A percentile compares a stretch with the other conserved stretches of the same genome.
Conservation (phyloP, 2,797 vertebrate genomes). For the Argyrosomus regius region DNA sequence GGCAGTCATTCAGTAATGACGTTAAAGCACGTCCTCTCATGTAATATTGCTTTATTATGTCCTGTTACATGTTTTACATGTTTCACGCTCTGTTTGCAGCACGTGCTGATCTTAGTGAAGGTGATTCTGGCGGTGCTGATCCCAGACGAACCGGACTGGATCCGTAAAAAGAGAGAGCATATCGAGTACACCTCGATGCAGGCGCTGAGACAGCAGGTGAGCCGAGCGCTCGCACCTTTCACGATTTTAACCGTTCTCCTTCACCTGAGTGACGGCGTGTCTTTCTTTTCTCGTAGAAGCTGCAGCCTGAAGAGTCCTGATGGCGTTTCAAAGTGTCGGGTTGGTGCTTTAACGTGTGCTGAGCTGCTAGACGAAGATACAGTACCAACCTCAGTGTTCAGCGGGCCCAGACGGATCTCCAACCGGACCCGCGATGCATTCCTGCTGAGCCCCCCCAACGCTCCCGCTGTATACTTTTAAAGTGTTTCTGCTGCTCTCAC, state of each 20-base stretch:
- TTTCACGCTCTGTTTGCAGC: conserved; percentile 71
- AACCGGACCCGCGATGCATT: neutral
- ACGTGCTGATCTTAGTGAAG: conserved; percentile 84
- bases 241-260: neutral
- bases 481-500: conserved; percentile 32
- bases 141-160: conserved; percentile 87
- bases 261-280: neutral
- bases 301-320: conserved; percentile 47
- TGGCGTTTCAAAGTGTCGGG: conserved; percentile 18
- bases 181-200: conserved; percentile 85
- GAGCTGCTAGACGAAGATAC: conserved; percentile 7
- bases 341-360: conserved; percentile 20
- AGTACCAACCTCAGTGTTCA: conserved; percentile 26
- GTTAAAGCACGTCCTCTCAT: too few relatives aligned
- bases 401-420: conserved; percentile 7
- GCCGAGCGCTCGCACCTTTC: neutral
- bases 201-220: conserved; percentile 84
- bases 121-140: conserved; percentile 83
- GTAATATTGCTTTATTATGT: too few relatives aligned
- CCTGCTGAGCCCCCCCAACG: conserved; percentile 11
- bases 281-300: conserved; percentile 51
- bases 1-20: too few relatives aligned
- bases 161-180: conserved; percentile 81
- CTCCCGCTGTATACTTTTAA: conserved; percentile 4
- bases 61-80: too few relatives aligned